Percentiles rank a stretch among this genome's conserved stretches.
Evolutionary conservation across 1,140 invertebrate species (phyloP).

Genomic region (Uloborus diversus): DNA sequence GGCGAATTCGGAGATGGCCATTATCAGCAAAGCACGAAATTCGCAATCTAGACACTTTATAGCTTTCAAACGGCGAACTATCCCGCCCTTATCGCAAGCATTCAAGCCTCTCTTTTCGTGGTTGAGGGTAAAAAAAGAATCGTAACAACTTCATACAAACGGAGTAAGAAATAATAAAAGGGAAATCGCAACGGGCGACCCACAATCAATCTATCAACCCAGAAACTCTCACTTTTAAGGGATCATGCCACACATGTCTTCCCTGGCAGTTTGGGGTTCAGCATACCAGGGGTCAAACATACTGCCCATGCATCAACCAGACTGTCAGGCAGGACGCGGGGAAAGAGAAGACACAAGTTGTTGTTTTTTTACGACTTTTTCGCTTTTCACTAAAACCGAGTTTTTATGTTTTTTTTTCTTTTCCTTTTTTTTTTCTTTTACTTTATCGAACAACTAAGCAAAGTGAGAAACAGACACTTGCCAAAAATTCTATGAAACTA

Average conservation of each 20-base stretch:
- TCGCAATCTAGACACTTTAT: too few species aligned
- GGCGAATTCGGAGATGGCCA: too few species aligned
- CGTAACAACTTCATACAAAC: not conserved
- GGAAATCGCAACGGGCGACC: not conserved
- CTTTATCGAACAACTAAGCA: too few species aligned
- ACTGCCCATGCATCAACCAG: conserved; percentile 27
- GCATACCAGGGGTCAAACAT: conserved; percentile 8
- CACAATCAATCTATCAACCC: conserved; percentile 30
- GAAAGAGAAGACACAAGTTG: not conserved
- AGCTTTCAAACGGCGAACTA: too few species aligned
- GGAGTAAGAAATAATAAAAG: not conserved
- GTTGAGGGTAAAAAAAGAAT: conserved; percentile 1
- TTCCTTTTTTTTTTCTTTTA: too few species aligned
- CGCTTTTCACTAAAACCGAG: not conserved
- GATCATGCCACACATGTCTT: conserved; percentile 12
- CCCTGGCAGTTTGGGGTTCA: conserved; percentile 1
- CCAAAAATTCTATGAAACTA: too few species aligned
- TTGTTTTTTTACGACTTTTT: conserved; percentile 2
- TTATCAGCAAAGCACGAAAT: too few species aligned
- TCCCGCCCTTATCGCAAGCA: too few species aligned
- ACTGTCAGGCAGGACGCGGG: not conserved
- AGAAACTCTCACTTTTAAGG: not conserved
- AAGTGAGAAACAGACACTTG: too few species aligned
- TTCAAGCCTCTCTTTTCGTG: too few species aligned
- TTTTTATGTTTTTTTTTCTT: too few species aligned